phyloP scores from a whole-genome alignment of 2,797 vertebrate genomes.

The Lacerta bilineata region DNA sequence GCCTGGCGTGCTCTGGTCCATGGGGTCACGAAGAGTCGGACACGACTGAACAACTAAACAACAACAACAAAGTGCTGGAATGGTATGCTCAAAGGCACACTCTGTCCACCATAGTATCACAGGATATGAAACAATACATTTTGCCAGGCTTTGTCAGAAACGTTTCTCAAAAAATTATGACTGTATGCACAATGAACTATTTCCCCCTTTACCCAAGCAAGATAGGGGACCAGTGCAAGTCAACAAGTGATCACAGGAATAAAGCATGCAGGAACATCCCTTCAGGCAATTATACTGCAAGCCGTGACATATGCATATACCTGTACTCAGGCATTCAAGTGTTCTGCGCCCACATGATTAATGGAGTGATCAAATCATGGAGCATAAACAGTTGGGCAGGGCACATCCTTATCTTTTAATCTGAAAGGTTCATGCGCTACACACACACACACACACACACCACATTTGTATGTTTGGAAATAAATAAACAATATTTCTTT shows the following conservation, averaged over 20 bases:
- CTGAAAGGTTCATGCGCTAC: not conserved
- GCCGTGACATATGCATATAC: constrained; percentile 7
- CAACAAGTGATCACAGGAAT: not conserved
- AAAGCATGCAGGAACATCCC: constrained; percentile 9
- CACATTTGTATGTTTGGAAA: too few species aligned
- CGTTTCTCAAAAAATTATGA: not conserved
- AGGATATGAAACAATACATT: not conserved
- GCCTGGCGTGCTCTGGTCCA: too few species aligned
- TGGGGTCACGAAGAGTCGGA: too few species aligned
- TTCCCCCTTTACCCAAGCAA: not conserved
- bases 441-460: not conserved
- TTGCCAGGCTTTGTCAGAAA: not conserved
- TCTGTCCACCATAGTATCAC: not conserved
- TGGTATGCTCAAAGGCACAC: not conserved
- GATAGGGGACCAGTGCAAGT: not conserved
- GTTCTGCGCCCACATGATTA: not conserved
- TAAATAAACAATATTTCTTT: too few species aligned
- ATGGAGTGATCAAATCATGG: not conserved
- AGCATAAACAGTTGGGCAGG: not conserved
- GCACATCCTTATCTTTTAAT: not conserved
- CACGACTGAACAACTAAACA: too few species aligned
- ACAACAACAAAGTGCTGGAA: not conserved
- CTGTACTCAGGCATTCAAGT: not conserved
- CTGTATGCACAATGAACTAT: not conserved
- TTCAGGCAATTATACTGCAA: constrained; percentile 12